phyloP scores from a whole-genome alignment of 2,113 vertebrate species.

The Butorides virescens region DNA sequence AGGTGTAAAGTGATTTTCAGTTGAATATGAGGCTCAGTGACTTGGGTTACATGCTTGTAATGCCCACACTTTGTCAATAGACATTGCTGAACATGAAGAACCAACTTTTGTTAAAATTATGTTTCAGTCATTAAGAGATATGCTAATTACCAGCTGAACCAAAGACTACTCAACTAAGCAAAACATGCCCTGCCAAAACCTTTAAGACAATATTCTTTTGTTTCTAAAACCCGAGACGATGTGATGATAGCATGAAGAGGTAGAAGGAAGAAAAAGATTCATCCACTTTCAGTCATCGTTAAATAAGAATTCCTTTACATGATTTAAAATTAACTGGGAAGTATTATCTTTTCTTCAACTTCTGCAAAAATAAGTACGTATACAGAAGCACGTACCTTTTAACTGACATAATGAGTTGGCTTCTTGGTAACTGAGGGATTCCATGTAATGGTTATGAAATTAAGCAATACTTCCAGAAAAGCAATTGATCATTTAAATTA shows the following conservation, averaged over 20 bases:
- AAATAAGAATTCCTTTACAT: background rate
- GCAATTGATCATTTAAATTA: background rate
- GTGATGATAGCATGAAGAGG: background rate
- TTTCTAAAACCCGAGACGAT: background rate
- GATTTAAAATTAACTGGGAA: background rate
- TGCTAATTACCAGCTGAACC: background rate
- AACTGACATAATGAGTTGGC: background rate
- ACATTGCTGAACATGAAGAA: background rate
- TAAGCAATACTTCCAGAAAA: background rate
- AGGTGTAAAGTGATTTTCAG: background rate
- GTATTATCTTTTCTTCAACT: background rate
- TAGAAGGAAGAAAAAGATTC: background rate
- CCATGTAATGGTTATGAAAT: background rate
- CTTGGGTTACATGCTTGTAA: background rate
- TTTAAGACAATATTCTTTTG: background rate
- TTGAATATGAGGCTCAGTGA: background rate
- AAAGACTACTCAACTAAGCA: background rate
- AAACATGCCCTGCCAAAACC: background rate
- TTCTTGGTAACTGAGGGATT: background rate
- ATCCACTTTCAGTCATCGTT: background rate
- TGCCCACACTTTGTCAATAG: background rate
- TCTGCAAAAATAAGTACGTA: background rate
- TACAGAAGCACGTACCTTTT: background rate
- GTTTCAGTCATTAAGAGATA: background rate
- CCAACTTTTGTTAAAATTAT: background rate